Conservation (phyloP, 37 sponge, comb jelly and placozoan species). For the Dysidea cf. avara region DNA sequence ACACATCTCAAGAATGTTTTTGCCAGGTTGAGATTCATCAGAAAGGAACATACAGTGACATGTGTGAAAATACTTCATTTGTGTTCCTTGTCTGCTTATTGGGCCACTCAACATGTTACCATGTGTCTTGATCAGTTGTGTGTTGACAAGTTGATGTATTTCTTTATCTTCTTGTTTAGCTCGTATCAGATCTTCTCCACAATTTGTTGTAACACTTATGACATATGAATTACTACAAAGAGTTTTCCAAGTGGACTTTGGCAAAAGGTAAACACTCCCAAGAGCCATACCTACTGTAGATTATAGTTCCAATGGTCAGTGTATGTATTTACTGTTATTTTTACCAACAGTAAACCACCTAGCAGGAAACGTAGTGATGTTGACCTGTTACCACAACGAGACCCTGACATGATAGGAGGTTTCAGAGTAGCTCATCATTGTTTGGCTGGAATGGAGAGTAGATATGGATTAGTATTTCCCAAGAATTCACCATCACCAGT, state of each 20-base stretch:
- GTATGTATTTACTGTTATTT: background rate
- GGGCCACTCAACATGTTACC: no score
- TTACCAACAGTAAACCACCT: background rate
- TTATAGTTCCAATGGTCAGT: background rate
- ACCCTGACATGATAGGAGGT: slow-evolving; percentile 86
- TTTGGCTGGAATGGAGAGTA: no score
- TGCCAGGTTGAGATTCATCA: no score
- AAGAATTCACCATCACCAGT: no score
- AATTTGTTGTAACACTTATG: slow-evolving; percentile 93
- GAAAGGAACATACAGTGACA: no score
- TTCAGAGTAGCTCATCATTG: no score
- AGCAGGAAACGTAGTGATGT: background rate
- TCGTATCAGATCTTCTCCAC: slow-evolving; percentile 88
- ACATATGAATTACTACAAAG: slow-evolving; percentile 89
- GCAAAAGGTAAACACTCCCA: slow-evolving; percentile 45
- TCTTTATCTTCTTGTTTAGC: slow-evolving; percentile 35
- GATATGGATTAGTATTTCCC: slow-evolving; percentile 72
- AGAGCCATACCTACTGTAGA: background rate
- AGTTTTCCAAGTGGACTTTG: slow-evolving; percentile 67
- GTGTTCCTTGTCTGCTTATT: no score
- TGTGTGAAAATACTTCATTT: no score
- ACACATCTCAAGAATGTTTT: no score
- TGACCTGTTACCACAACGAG: background rate
- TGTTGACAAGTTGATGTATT: no score
- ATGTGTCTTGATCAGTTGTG: no score